Conservation (phyloP, 2,888 invertebrate species). For the Phyto melanocephala region DNA sequence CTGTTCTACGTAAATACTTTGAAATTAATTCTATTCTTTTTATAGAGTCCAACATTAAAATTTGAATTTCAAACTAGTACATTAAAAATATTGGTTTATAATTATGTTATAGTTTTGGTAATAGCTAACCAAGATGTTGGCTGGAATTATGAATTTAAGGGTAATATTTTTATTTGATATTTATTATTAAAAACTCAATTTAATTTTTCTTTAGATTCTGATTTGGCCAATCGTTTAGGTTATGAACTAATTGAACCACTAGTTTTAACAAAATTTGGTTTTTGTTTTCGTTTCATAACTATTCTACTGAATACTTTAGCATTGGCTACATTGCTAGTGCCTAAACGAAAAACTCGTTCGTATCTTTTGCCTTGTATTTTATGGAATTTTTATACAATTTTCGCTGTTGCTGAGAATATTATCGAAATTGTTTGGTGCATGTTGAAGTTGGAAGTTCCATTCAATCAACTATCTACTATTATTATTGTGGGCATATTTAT, state of each 20-base stretch:
- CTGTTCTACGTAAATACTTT: too few species aligned
- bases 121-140: conserved; percentile 68
- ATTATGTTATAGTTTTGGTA: conserved; percentile 67
- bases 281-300: conserved; percentile 66
- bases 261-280: conserved; percentile 69
- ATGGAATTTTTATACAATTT: conserved; percentile 70
- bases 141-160: conserved; percentile 68
- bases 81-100: conserved; percentile 67
- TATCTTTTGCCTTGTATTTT: conserved; percentile 68
- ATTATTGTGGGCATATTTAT: conserved; percentile 68
- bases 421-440: conserved; percentile 68
- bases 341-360: conserved; percentile 63
- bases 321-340: conserved; percentile 61
- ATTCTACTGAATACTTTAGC: conserved; percentile 66
- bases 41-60: conserved; percentile 48
- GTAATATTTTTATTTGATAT: too few species aligned
- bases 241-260: conserved; percentile 66
- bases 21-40: too few species aligned
- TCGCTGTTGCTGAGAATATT: conserved; percentile 67
- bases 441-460: conserved; percentile 64
- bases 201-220: conserved; percentile 64
- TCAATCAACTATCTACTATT: conserved; percentile 65
- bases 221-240: conserved; percentile 67
- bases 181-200: too few species aligned
- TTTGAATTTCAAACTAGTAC: conserved; percentile 67